Evolutionary conservation across 2,113 vertebrate species (phyloP).

Genomic region (Caranx ignobilis): DNA sequence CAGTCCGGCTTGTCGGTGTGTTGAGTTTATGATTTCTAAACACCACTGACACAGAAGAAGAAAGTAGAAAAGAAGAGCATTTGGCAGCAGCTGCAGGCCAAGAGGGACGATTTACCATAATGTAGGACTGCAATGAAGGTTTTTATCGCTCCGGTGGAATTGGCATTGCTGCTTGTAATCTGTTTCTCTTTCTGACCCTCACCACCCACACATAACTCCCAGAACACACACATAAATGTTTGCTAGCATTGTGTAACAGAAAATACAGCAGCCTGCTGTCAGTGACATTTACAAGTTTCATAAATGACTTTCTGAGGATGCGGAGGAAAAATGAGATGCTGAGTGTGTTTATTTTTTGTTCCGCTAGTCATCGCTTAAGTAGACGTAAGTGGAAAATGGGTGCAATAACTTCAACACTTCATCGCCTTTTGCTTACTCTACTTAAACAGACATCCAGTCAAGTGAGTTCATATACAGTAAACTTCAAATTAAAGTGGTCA

Average conservation of each 20-base stretch:
- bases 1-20: constrained; percentile 33
- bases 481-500: constrained; percentile 22
- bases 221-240: constrained; percentile 46
- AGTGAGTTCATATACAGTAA: constrained; percentile 10
- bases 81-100: constrained; percentile 47
- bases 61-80: constrained; percentile 35
- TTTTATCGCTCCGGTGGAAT: constrained; percentile 60
- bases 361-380: constrained; percentile 34
- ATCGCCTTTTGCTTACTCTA: constrained; percentile 16
- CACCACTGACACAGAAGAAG: constrained; percentile 49
- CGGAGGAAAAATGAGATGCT: constrained; percentile 18
- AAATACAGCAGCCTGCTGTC: constrained; percentile 36
- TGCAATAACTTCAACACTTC: constrained; percentile 10
- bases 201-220: constrained; percentile 36
- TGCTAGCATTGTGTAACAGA: constrained; percentile 21
- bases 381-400: constrained; percentile 21
- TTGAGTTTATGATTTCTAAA: constrained; percentile 67
- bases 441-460: constrained; percentile 13
- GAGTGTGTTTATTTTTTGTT: constrained; percentile 40
- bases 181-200: constrained; percentile 41
- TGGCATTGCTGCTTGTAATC: constrained; percentile 30
- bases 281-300: constrained; percentile 49
- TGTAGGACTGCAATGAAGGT: constrained; percentile 32
- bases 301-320: constrained; percentile 47
- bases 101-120: constrained; percentile 57